Base-by-base conservation (phyloP, 1,140 invertebrate genomes). In the Drosophila elegans region DNA sequence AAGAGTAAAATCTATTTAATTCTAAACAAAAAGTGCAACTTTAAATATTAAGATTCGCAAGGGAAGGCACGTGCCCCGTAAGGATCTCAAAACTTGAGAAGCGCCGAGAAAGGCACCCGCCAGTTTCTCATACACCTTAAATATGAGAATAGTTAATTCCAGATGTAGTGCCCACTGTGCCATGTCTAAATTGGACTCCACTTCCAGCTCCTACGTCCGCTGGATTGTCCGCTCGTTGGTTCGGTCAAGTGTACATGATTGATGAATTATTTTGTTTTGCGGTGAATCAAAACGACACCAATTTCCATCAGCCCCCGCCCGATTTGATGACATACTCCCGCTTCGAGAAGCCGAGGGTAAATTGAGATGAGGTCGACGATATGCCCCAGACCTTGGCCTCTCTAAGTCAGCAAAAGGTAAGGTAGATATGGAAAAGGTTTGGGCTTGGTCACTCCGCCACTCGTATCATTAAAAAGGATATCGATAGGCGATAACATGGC, bases 251-350 rank as follows among this genome's bases (percentile, higher is more conserved):
- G 84, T 90, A 74, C 85, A 89, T 90, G 84, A 89, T 89, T 89
- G 84, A 89, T 89, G 84, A 90, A 89, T 74, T 89, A 89, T 90
- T 89, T 89, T 84, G 85, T 80, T 89, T 80, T 90, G 84, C 84
- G 84, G 84, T 80, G 77, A 80, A 89, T 89, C 84, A 89, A 89
- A 89, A 89, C 84, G 77, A 90, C 85, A 90, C 78, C 85, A 89
- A 67, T 80, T 76, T 80, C 51, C 39, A 59, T 60, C 54, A 48
- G 13, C 38, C 51, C n/a, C 32, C 48, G 32, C 67, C 49, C 74
- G 34, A 66, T 79, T 83, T 83, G 84, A 83, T 83, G 83, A 88
- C 84, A 88, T 83, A 88, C 78, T 88, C 78, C 62, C 81, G 55
- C 54, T 39, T 29, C 59, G 7, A 25, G 39, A 45, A 25, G 41